Percentiles rank a stretch among this genome's conserved stretches.
Conservation (phyloP, 2,888 invertebrate genomes). For the Branchellion lobata region DNA sequence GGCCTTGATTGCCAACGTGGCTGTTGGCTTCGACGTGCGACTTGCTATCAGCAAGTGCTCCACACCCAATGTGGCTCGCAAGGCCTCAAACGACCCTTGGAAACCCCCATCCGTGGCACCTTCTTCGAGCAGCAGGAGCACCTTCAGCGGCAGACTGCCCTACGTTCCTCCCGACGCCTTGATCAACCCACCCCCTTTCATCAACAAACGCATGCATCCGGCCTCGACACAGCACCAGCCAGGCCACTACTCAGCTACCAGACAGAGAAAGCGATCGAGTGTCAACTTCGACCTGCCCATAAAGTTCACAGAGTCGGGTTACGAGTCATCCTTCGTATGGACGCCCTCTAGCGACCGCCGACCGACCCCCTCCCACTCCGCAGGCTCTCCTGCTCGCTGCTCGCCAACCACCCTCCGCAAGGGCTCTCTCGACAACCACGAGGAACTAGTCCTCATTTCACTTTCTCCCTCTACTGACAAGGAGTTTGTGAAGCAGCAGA, state of each 20-base stretch:
- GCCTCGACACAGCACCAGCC: slow-evolving; percentile 78
- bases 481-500: slow-evolving; percentile 53
- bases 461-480: slow-evolving; percentile 49
- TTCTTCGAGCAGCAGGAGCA: slow-evolving; percentile 32
- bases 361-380: slow-evolving; percentile 49
- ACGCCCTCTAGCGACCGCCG: slow-evolving; percentile 50
- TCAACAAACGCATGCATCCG: slow-evolving; percentile 18
- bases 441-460: slow-evolving; percentile 48
- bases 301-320: slow-evolving; percentile 54
- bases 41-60: slow-evolving; percentile 70
- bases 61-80: not conserved
- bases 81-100: not conserved
- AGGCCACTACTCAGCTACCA: slow-evolving; percentile 67
- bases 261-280: slow-evolving; percentile 66
- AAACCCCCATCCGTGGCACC: slow-evolving; percentile 40
- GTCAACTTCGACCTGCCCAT: slow-evolving; percentile 57
- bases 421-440: slow-evolving; percentile 54
- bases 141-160: slow-evolving; percentile 33
- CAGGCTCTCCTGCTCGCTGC: slow-evolving; percentile 33
- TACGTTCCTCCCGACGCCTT: slow-evolving; percentile 22
- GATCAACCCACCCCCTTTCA: not conserved
- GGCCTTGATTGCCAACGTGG: slow-evolving; percentile 81
- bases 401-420: slow-evolving; percentile 44
- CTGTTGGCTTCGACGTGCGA: slow-evolving; percentile 86
- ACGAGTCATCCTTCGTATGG: slow-evolving; percentile 39